Base-by-base conservation (phyloP, 2,113 vertebrate genomes). In the Gymnorhina tibicen region DNA sequence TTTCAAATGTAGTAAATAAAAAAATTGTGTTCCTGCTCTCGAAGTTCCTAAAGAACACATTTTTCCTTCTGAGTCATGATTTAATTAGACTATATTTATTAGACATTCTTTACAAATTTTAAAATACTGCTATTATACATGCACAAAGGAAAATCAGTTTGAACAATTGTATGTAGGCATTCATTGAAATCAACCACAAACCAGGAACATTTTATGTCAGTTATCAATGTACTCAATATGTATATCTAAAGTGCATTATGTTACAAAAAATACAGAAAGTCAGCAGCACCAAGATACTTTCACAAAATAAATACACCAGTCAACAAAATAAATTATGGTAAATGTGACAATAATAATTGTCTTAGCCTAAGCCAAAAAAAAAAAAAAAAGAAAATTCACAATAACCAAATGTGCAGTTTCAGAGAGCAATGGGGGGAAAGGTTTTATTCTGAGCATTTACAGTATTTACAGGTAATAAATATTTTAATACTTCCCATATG, bases 231-330 rank as follows among this genome's bases (percentile, higher is more conserved):
- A 98, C 77, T 98, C 86, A 87, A 98, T 98, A 98, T 98, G 98
- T 99, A 99, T 99, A 99, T 98, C 98, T 99, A 99, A 99, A 99
- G 99, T 99, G 99, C 99, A 99, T 98, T 98, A 98, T 98, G 98
- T 99, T 99, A 99, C 98, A 99, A 98, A 97, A 98, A 98, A 96
- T 98, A 99, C 98, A 99, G 98, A 98, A 98, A 98, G 97, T 99
- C 99, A 99, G 99, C 99, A 99, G 99, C 99, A 99, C 98, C 98
- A 96, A 98, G 98, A 99, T 99, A 99, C 89, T 98, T 99, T 99
- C 98, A 99, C 98, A 99, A 99, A 99, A 99, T 99, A 99, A 99
- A 99, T 99, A 99, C 96, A 99, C 98, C 95, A 94, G 97, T 98
- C 98, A 98, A 98, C 98, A 98, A 99, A 99, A 99, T 99, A 99